Conservation (phyloP, 2,113 vertebrate genomes). For the Pavo muticus region DNA sequence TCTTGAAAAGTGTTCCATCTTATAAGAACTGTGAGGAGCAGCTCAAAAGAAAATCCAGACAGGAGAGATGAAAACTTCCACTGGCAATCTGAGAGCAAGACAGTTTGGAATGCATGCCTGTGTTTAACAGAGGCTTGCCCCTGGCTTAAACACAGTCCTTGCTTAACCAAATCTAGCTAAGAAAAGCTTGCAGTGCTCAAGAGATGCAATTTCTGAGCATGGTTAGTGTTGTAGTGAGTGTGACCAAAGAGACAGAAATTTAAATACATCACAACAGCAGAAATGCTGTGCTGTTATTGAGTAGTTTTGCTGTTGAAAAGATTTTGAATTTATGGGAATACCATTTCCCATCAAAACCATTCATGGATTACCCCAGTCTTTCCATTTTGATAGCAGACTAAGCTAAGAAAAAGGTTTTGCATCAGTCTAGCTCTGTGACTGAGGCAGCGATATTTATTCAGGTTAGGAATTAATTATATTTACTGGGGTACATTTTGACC, state of each 20-base stretch:
- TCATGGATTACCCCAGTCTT: neutral
- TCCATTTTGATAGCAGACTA: neutral
- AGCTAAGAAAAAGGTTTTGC: neutral
- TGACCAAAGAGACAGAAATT: neutral
- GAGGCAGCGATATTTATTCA: neutral
- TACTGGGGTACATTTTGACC: neutral
- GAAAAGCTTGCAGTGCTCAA: slow-evolving; percentile 12
- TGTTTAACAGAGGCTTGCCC: slow-evolving; percentile 27
- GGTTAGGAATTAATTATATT: neutral
- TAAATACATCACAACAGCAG: neutral
- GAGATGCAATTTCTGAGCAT: slow-evolving; percentile 3
- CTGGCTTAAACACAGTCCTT: slow-evolving; percentile 36
- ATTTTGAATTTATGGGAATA: neutral
- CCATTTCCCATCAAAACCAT: neutral
- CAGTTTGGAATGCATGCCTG: neutral
- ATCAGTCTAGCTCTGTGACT: rapidly evolving
- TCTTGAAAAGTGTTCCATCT: neutral
- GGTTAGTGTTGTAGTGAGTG: neutral
- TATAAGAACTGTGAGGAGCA: neutral
- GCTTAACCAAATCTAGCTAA: slow-evolving; percentile 34
- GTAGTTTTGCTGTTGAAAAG: neutral
- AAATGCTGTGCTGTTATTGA: neutral
- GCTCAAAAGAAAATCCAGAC: neutral
- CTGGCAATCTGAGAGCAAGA: neutral
- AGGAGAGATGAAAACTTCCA: neutral